phyloP scores from a whole-genome alignment of 2,888 invertebrate species.

The Drosophila phalerata region DNA sequence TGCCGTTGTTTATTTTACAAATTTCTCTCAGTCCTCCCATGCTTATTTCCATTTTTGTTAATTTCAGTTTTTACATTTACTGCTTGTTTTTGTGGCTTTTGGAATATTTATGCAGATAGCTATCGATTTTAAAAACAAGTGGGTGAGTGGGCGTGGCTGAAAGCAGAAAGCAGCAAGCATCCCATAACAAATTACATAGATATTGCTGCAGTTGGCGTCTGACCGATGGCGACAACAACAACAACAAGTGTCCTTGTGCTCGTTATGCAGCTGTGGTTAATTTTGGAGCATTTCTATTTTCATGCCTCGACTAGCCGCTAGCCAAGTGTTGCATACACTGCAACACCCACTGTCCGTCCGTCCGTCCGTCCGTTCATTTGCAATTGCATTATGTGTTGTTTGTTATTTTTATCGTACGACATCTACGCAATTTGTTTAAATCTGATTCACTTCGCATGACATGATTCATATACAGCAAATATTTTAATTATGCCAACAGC shows the following conservation, averaged over 20 bases:
- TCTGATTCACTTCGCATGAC: constrained; percentile 46
- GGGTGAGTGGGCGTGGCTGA: constrained; percentile 30
- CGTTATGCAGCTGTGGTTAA: constrained; percentile 63
- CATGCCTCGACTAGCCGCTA: constrained; percentile 46
- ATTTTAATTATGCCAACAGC: constrained; percentile 54
- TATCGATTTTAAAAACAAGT: constrained; percentile 43
- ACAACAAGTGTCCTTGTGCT: constrained; percentile 72
- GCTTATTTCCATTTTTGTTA: constrained; percentile 25
- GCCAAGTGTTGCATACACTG: constrained; percentile 25
- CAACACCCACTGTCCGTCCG: neutral
- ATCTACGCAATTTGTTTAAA: constrained; percentile 61
- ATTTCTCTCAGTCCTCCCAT: neutral
- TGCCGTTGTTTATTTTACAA: constrained; percentile 21
- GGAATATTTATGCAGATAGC: constrained; percentile 41
- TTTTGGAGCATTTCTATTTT: constrained; percentile 78
- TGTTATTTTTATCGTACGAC: constrained; percentile 60
- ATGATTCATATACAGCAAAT: constrained; percentile 60
- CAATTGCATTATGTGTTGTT: constrained; percentile 51
- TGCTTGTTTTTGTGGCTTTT: constrained; percentile 24
- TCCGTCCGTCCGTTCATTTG: neutral
- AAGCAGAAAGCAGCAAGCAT: constrained; percentile 15
- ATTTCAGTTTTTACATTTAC: constrained; percentile 24
- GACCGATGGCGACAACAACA: constrained; percentile 24
- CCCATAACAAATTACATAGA: constrained; percentile 54
- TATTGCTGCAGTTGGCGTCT: constrained; percentile 39